Evolutionary conservation across 2,113 vertebrate genomes (phyloP).

Genomic region (Nycticorax nycticorax): DNA sequence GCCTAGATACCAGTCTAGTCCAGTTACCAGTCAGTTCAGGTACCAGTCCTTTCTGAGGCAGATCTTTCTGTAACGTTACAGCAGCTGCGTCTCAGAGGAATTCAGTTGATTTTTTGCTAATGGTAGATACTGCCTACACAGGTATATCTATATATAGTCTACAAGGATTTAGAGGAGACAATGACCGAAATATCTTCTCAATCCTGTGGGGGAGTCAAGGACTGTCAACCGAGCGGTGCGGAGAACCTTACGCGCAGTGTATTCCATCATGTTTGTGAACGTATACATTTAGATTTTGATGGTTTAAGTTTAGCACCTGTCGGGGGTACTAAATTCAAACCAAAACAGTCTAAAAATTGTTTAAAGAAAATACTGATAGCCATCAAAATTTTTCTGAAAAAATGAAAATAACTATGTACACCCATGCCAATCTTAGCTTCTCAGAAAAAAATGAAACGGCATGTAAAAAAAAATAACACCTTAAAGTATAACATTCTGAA

Average conservation of each 20-base stretch:
- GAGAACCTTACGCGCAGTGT: background rate
- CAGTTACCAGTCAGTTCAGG: background rate
- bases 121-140: background rate
- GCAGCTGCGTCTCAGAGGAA: background rate
- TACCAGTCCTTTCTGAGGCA: background rate
- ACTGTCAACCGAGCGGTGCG: background rate
- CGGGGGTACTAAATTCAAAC: background rate
- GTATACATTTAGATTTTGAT: background rate
- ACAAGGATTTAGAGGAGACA: background rate
- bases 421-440: background rate
- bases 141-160: accelerated
- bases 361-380: slow-evolving; percentile 57
- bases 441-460: background rate
- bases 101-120: accelerated
- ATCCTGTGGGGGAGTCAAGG: background rate
- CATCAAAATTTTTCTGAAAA: background rate
- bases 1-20: background rate
- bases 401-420: slow-evolving; percentile 26
- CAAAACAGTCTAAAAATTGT: background rate
- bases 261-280: background rate
- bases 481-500: background rate
- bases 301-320: background rate
- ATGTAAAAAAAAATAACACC: slow-evolving; percentile 2
- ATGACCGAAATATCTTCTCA: background rate
- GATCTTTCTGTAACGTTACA: background rate